Percentiles rank a stretch among this genome's conserved stretches.
Conservation (phyloP, 1,140 invertebrate species). For the Leptonema lineaticorne region DNA sequence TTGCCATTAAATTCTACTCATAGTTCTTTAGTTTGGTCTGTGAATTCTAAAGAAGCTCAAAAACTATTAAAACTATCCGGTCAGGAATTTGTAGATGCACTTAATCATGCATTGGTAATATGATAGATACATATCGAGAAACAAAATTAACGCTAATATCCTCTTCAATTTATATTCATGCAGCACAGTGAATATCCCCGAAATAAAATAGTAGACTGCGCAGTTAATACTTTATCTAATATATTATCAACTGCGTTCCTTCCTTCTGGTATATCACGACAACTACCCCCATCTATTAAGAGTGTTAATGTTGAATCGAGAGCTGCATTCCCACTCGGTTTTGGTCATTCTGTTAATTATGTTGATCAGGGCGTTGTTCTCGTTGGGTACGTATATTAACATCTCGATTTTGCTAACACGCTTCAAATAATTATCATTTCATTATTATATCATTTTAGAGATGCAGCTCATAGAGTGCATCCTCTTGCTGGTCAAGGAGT, state of each 20-base stretch:
- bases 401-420: neutral
- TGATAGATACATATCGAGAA: neutral
- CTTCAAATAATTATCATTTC: neutral
- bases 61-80: conserved; percentile 67
- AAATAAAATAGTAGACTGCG: conserved; percentile 58
- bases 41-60: conserved; percentile 72
- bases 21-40: conserved; percentile 92
- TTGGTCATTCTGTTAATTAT: conserved; percentile 87
- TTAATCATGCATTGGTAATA: conserved; percentile 83
- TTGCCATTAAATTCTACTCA: conserved; percentile 77
- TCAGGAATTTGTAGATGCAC: conserved; percentile 83
- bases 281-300: conserved; percentile 78
- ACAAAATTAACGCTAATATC: conserved; percentile 36
- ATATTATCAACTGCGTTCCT: conserved; percentile 45
- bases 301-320: conserved; percentile 65
- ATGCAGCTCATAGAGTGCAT: conserved; percentile 95
- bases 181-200: conserved; percentile 71
- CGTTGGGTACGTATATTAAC: conserved; percentile 66
- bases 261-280: conserved; percentile 49
- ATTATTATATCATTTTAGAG: conserved; percentile 56
- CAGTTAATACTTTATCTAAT: conserved; percentile 58
- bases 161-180: conserved; percentile 34
- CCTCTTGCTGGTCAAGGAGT: conserved; percentile 97
- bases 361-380: conserved; percentile 72
- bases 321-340: conserved; percentile 88